A percentile compares a stretch with the other conserved stretches of the same genome.
These are phyloP conservation scores for Botrylloides violaceus DNA, from an alignment of 23 tunicate genomes.

Conservation along the genomic window DNA sequence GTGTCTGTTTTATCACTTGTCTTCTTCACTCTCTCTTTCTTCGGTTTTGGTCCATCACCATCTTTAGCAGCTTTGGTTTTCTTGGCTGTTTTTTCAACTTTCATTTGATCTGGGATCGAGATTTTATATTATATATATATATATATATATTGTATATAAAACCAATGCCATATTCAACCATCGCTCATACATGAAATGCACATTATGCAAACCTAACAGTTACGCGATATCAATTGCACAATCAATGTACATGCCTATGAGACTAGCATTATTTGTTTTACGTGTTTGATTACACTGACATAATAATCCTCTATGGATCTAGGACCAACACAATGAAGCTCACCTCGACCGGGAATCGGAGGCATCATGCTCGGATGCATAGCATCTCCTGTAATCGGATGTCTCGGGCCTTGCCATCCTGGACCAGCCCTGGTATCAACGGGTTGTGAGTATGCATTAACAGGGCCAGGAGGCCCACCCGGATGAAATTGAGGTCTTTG, in stretches of 20 bases:
- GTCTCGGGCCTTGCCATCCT: background rate
- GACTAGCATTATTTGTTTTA: too few relatives aligned
- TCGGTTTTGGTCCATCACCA: conserved; percentile 17
- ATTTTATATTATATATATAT: too few relatives aligned
- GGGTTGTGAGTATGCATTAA: background rate
- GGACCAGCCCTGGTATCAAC: background rate
- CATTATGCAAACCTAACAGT: too few relatives aligned
- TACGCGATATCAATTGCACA: too few relatives aligned
- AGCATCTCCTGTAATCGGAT: background rate
- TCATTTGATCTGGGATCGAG: conserved; percentile 1
- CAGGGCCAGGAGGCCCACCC: background rate
- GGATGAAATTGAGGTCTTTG: background rate
- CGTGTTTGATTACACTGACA: too few relatives aligned
- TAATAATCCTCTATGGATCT: too few relatives aligned
- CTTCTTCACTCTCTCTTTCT: conserved; percentile 18
- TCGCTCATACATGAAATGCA: too few relatives aligned
- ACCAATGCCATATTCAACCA: too few relatives aligned
- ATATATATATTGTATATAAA: too few relatives aligned
- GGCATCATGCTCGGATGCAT: background rate
- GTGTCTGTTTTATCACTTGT: conserved; percentile 11
- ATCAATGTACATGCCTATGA: too few relatives aligned
- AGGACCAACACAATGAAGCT: too few relatives aligned
- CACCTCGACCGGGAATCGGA: background rate
- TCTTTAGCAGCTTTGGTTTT: background rate
- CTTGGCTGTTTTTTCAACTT: conserved; percentile 7